Evolutionary conservation across 2,113 vertebrate genomes (phyloP), one percentile per base, ranked within the genome.

Genomic region (Salvelinus alpinus): DNA sequence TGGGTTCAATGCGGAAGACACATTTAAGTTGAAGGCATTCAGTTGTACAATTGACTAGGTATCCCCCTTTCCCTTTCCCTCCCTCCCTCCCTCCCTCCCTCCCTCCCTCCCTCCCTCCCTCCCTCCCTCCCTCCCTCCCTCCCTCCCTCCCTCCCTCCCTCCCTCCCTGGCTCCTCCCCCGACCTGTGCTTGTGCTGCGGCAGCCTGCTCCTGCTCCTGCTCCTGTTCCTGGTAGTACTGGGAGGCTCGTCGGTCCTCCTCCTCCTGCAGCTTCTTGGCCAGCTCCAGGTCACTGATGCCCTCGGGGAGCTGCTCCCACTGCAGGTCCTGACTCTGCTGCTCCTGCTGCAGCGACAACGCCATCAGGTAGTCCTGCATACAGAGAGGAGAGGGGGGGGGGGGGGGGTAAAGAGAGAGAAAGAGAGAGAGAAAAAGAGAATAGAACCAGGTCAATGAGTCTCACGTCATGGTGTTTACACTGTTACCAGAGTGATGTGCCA

Each of bases 281-380:
- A 99, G 92, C 84, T 99, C 97, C 29, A 98, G 90, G 83, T 99
- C 98, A 78, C 97, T 98, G 92, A 99, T 94, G 78, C 96, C 98
- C 92, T 99, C 97, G 1, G 98, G 96, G 48, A 97, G 94, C 82
- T 97, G 96, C 72, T 98, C 97, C 97, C 97, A 99, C 67, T 95
- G 95, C 22, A 98, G 91, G 24, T 98, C 97, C 88, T 96, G 95
- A 73, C 91, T 96, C 87, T 98, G 97, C 93, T 99, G 98, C 90
- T 99, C 98, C 94, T 99, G 97, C 94, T 99, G 98, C 80, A 99
- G 94, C 51, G 97, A 98, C 88, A 99, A 88, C 1, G 98, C 98
- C 96, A 99, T 99, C 91, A 98, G 88, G 87, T 99, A 99, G 91
- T 99, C 98, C 98, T 99, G 79, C 7, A 64, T 7, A 22, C 0